Evolutionary conservation across 2,888 invertebrate genomes (phyloP).

Genomic region (Scaptomyza flava): DNA sequence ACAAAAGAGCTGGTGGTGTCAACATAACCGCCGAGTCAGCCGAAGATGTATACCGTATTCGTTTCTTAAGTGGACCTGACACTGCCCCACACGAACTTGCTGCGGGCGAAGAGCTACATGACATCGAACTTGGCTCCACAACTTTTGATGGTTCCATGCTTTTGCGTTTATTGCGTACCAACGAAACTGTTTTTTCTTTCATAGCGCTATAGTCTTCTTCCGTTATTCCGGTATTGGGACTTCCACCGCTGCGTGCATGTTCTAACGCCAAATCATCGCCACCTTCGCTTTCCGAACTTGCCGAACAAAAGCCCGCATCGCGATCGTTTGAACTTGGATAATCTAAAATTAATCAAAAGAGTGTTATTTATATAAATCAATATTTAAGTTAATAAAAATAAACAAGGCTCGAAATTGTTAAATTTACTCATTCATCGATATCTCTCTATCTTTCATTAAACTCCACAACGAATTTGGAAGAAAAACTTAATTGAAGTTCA

Average conservation of each 20-base stretch:
- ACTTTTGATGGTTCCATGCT: slow-evolving; percentile 88
- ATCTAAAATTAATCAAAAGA: slow-evolving; percentile 74
- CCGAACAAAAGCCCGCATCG: slow-evolving; percentile 91
- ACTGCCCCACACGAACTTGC: slow-evolving; percentile 27
- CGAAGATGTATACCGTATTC: slow-evolving; percentile 86
- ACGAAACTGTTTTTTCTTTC: slow-evolving; percentile 86
- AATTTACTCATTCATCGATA: too few species aligned
- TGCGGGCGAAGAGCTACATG: neutral
- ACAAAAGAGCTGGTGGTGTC: slow-evolving; percentile 85
- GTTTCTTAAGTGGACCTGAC: slow-evolving; percentile 89
- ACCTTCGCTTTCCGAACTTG: slow-evolving; percentile 84
- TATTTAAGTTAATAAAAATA: too few species aligned
- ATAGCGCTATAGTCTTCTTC: slow-evolving; percentile 88
- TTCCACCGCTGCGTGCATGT: slow-evolving; percentile 78
- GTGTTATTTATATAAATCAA: slow-evolving; percentile 4
- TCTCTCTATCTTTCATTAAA: too few species aligned
- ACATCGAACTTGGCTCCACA: slow-evolving; percentile 67
- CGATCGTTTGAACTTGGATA: slow-evolving; percentile 83
- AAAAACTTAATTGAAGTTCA: too few species aligned
- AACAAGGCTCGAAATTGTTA: too few species aligned
- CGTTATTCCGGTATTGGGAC: slow-evolving; percentile 86
- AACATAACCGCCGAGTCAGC: slow-evolving; percentile 77
- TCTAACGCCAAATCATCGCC: slow-evolving; percentile 88
- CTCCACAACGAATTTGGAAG: too few species aligned
- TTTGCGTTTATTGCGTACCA: slow-evolving; percentile 87